Base-by-base conservation (phyloP, 2,113 vertebrate genomes). In the Chelonoidis abingdonii region DNA sequence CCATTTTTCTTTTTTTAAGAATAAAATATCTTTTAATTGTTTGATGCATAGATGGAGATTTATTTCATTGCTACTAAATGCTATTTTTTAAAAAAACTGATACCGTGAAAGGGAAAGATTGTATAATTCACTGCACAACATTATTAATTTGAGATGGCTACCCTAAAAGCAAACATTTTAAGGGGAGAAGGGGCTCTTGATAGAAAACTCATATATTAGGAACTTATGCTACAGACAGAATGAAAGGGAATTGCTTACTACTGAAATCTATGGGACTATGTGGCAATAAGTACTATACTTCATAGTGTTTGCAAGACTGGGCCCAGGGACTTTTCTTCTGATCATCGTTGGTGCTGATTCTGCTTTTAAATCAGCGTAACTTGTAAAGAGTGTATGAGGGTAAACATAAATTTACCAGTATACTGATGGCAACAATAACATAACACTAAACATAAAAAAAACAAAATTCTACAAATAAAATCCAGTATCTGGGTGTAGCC, bases 1-100 rank as follows among this genome's bases (percentile, higher is more conserved):
- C 0, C 1, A 69, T 0, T 6, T 0, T 7, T 59, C 2, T 10
- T 72, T 56, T 19, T 80, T 93, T 93, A 76, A 76, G 82, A 89
- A 94, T 86, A 84, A 94, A 87, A 94, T n/a, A 92, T 94, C 95
- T 91, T 93, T 96, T 93, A 91, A 92, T 95, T 90, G 88, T 81
- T 69, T 54, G 3, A 50, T 83, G 47, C 93, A 52, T n/a, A 75
- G 76, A 75, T 29, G 2, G 52, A 83, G 47, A 83, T 85, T 65
- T 75, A 57, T 1, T 29, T 47, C 47, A 1, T 3, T 41, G 49
- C 49, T 11, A 53, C 57, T 47, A 29, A 69, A 76, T 62, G 22
- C 12, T 17, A 14, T 3, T 50, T 83, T 92, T 9, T 6, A 49
- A 52, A 10, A 52, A 82, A 44, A 5, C 80, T 0, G 0, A 19